Conservation (phyloP, 2,888 invertebrate species). For the Gibbula magus region DNA sequence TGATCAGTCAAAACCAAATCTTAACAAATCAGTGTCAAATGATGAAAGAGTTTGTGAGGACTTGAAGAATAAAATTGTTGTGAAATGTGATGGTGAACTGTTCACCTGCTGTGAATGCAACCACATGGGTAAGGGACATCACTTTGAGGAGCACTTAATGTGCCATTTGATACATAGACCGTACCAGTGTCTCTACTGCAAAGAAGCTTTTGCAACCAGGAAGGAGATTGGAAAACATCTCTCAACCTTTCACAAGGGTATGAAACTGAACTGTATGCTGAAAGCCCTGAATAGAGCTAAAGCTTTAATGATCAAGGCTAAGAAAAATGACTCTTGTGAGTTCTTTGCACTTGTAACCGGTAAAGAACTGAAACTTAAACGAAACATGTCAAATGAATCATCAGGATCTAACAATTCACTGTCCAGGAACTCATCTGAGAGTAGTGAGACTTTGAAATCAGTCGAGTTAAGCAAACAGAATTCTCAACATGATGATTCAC, state of each 20-base stretch:
- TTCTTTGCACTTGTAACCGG: conserved; percentile 43
- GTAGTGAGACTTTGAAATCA: background rate
- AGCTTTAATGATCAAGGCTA: conserved; percentile 39
- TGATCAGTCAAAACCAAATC: background rate
- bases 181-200: conserved; percentile 48
- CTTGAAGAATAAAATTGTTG: background rate
- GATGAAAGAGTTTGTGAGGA: background rate
- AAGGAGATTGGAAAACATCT: conserved; percentile 44
- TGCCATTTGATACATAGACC: conserved; percentile 45
- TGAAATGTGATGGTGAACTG: background rate
- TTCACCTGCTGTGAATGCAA: conserved; percentile 43
- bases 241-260: conserved; percentile 37
- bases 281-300: conserved; percentile 43
- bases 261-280: conserved; percentile 47
- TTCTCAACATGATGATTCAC: background rate
- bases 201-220: conserved; percentile 45
- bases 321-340: conserved; percentile 30
- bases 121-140: conserved; percentile 37
- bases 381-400: background rate
- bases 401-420: conserved; percentile 20
- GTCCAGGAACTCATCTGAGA: conserved; percentile 27
- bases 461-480: background rate
- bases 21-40: background rate
- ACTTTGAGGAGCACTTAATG: conserved; percentile 50
- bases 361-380: conserved; percentile 27